Base-by-base conservation (phyloP, 1,140 invertebrate genomes). In the Papilio glaucus region DNA sequence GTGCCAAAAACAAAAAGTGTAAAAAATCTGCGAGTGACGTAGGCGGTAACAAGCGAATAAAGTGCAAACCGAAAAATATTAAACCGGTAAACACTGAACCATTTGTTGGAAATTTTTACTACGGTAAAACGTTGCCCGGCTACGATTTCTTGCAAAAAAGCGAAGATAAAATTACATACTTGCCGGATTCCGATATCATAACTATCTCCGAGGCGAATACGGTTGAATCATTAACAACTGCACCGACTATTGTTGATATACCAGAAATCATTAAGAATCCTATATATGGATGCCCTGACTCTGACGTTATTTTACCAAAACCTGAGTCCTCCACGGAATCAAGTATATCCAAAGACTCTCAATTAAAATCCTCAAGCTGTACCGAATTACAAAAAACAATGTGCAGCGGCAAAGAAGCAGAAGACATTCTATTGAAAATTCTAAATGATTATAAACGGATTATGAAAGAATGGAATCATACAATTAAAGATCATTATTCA, bases 401-500 rank as follows among this genome's bases (percentile, higher is more conserved):
- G 85, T 76, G 72, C 29, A 81, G 75, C 57, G 80, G 69, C 67
- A 83, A 83, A 41, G 71, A 81, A 26, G 37, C 85, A 12, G 79
- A 85, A 60, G 85, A 92, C 71, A 72, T 93, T 13, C 74, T 87
- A 26, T 71, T 73, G 24, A 88, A 75, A 42, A 86, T 94, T 67
- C 75, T 92, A 5, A 87, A 80, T 71, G 92, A 94, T 80, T 94
- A 93, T 63, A 93, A 89, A 79, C 87, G 79, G 63, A 91, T 93
- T 79, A 94, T 93, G 91, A 93, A 90, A 45, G 90, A 92, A 76
- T 94, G 93, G 92, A 93, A 94, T 72, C 84, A 86, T 71, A 91
- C 89, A 12, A 83, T 93, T 49, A 80, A 83, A 41, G 88, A 93
- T 71, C 90, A 93, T 81, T 93, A 89, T 74, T 84, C 90, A 6